Evolutionary conservation across 2,113 vertebrate species (phyloP), one percentile per base, ranked within the genome.

Genomic region (Brienomyrus longianalis): DNA sequence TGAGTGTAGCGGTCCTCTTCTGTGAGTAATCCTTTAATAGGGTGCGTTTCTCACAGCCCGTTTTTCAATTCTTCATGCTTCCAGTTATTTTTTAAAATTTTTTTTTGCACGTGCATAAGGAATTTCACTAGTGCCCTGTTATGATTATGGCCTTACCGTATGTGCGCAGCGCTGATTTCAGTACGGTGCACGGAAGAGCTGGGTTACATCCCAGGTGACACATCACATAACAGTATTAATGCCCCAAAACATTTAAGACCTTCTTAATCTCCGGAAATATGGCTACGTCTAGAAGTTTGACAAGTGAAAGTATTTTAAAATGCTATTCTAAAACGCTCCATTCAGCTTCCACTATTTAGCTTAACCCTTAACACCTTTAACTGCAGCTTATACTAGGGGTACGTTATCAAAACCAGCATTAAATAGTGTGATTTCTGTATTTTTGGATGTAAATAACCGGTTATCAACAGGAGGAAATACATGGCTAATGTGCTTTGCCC

Each of bases 251-350:
- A 19, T 62, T 88, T 88, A 62, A 59, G 31, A 88, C 50, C 87
- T 45, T 23, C 52, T 23, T 88, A 87, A 87, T 87, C 50, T 87
- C 23, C n/a, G 21, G 21, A 86, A 86, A 51, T 86, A 86, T 86
- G 50, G 48, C 51, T 54, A n/a, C n/a, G 48, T 56, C 86, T 35
- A 39, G 13, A 19, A 80, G 35, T 19, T 43, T 74, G 27, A 54
- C 50, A 87, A 87, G 27, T 27, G 13, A 56, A 87, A 87, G n/a
- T 87, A 56, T 23, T 39, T 54, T n/a, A 52, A 56, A n/a, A 88
- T 43, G 4, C 54, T 23, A 3, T n/a, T n/a, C 5, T 84, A 47
- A 84, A 84, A 47, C 23, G n/a, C 83, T 48, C 45, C 8, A 43
- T 84, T 48, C 21, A 11, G 83, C 23, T 84, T 19, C 45, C 45